These are phyloP conservation scores for Notolepis coatsorum DNA, from an alignment of 2,797 vertebrate species.

Conservation along the genomic window DNA sequence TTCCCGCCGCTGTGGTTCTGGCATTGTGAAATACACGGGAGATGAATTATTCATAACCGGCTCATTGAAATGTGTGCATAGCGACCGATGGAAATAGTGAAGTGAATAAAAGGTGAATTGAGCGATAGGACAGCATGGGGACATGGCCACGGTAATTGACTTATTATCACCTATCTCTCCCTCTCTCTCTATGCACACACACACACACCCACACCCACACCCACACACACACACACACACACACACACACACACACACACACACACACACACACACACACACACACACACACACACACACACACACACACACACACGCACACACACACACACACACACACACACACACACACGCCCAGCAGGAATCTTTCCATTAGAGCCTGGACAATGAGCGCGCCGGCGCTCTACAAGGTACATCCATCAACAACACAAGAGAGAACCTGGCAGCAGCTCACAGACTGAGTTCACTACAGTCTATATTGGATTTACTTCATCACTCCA, in stretches of 20 bases:
- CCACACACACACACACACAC: slow-evolving; percentile 37
- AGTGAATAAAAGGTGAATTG: too few relatives aligned
- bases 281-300: slow-evolving; percentile 8
- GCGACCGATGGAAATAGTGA: too few relatives aligned
- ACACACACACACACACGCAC: slow-evolving; percentile 13
- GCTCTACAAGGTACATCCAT: slow-evolving; percentile 31
- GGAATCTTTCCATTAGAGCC: slow-evolving; percentile 48
- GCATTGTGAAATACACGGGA: too few relatives aligned
- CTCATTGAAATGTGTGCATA: too few relatives aligned
- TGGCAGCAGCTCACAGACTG: slow-evolving; percentile 10
- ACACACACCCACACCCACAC: slow-evolving; percentile 1
- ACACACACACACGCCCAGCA: slow-evolving; percentile 17
- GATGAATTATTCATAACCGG: too few relatives aligned
- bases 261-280: slow-evolving; percentile 16
- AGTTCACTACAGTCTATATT: slow-evolving; percentile 26
- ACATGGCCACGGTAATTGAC: background rate
- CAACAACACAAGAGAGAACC: slow-evolving; percentile 41
- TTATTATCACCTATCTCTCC: slow-evolving; percentile 1
- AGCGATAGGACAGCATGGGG: background rate
- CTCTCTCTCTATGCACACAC: slow-evolving; percentile 1
- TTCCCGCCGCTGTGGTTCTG: too few relatives aligned
- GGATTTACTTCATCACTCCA: slow-evolving; percentile 33
- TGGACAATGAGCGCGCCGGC: slow-evolving; percentile 19
- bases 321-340: slow-evolving; percentile 8
- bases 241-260: slow-evolving; percentile 4